Evolutionary conservation across 2,888 invertebrate species (phyloP).

Genomic region (Trypoxylon attenuatum): DNA sequence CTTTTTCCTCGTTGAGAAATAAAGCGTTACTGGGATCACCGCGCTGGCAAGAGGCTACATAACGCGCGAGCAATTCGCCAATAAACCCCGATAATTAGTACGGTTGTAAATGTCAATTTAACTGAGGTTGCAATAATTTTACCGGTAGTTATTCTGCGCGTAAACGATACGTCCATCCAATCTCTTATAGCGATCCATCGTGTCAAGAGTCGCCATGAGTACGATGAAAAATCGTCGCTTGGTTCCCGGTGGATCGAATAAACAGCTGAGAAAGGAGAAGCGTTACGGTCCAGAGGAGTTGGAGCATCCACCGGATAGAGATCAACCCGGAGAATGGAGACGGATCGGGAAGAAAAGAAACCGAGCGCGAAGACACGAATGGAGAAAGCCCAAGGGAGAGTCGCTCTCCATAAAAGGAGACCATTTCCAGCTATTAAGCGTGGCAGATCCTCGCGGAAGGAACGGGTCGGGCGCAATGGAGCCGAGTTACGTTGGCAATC

Average conservation of each 20-base stretch:
- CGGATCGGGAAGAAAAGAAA: no score
- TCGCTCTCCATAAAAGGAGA: not conserved
- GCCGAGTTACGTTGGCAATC: conserved; percentile 8
- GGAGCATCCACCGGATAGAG: no score
- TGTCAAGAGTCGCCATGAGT: no score
- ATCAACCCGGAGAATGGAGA: no score
- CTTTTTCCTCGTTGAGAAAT: not conserved
- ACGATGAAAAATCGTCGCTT: no score
- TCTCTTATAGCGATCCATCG: no score
- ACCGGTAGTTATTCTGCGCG: conserved; percentile 6
- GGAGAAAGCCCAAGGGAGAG: no score
- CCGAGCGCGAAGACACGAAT: no score
- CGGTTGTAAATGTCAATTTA: conserved; percentile 31
- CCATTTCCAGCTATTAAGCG: conserved; percentile 9
- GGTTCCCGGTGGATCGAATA: no score
- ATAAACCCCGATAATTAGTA: conserved; percentile 42
- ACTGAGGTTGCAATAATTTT: conserved; percentile 33
- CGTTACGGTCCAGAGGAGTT: no score
- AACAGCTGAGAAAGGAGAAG: no score
- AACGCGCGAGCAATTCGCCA: conserved; percentile 26
- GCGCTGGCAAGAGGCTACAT: not conserved
- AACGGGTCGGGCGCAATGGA: conserved; percentile 18
- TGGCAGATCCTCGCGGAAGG: conserved; percentile 1
- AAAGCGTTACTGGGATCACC: conserved; percentile 9
- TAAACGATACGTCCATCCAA: not conserved